Evolutionary conservation across 2,888 invertebrate species (phyloP).

Genomic region (Agonum fuliginosum): DNA sequence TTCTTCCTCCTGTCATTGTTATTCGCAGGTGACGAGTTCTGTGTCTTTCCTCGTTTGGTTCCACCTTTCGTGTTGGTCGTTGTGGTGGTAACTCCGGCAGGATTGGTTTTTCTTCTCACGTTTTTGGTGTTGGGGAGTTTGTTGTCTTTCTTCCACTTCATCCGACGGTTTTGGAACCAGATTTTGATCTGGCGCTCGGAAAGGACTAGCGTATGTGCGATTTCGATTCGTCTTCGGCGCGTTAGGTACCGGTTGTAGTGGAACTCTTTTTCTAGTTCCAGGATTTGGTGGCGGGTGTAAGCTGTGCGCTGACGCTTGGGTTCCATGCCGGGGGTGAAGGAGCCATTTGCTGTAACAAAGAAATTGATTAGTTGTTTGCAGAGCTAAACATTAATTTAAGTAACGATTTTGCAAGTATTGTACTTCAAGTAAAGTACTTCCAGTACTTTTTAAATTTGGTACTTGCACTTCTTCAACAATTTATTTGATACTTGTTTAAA

Average conservation of each 20-base stretch:
- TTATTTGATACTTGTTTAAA: too few species aligned
- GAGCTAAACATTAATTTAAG: too few species aligned
- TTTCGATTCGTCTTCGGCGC: conserved; percentile 95
- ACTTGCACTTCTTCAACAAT: too few species aligned
- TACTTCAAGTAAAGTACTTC: too few species aligned
- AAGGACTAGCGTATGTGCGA: conserved; percentile 95
- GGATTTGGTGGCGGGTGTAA: conserved; percentile 97
- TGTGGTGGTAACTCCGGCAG: conserved; percentile 81
- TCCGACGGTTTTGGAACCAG: conserved; percentile 90
- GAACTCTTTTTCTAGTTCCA: conserved; percentile 98
- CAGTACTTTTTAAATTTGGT: too few species aligned
- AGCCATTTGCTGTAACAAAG: conserved; percentile 86
- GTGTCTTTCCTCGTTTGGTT: conserved; percentile 70
- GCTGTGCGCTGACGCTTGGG: conserved; percentile 97
- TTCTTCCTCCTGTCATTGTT: conserved; percentile 82
- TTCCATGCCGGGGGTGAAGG: conserved; percentile 94
- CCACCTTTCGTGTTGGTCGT: conserved; percentile 67
- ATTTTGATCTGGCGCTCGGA: conserved; percentile 94
- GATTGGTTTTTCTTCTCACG: conserved; percentile 85
- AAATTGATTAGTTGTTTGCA: too few species aligned
- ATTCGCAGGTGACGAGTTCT: conserved; percentile 71
- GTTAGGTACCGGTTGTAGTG: conserved; percentile 98
- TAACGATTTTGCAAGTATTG: too few species aligned
- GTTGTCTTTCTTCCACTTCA: conserved; percentile 93
- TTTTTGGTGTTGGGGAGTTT: conserved; percentile 90